Base-by-base conservation (phyloP, 2,113 vertebrate genomes). In the Ochotona princeps region DNA sequence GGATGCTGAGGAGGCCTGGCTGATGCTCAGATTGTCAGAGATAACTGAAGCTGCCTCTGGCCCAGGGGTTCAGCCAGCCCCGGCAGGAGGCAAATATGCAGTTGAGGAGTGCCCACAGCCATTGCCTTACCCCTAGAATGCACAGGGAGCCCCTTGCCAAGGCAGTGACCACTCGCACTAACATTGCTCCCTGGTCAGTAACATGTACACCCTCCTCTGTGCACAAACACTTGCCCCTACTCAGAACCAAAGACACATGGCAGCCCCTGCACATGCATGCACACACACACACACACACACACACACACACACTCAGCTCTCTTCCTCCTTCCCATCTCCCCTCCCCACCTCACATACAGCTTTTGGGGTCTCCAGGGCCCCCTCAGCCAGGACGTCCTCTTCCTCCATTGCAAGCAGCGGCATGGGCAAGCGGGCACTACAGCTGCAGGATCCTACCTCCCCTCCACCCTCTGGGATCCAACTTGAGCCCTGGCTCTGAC, bases 261-360 rank as follows among this genome's bases (percentile, higher is more conserved):
- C 2, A 7, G n/a, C 7, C 15, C n/a, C 51, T 7, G 10, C 38
- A 60, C 76, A 63, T 70, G 23, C 49, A 18, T 15, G 5, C 51
- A 13, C 4, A 7, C 1, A 17, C 7, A 1, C 67, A 30, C 2
- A 18, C 30, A 38, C 26, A 6, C 26, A 12, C 80, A 66, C 10
- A 44, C 38, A 44, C 47, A 20, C 10, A 7, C 63, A 20, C 25
- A 1, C 61, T 30, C 86, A 38, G 7, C 38, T 44, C 61, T 32
- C 28, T 11, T 21, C 61, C 30, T 14, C 66, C 47, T 49, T 79
- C 49, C 54, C 13, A 47, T 35, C 70, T 72, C 15, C 47, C 74
- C 49, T 2, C 72, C 69, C 51, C 9, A 12, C n/a, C 23, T 13
- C 6, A 97, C 97, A 78, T 94, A 97, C 96, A 89, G 92, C 76